Base-by-base conservation (phyloP, 2,113 vertebrate genomes). In the Brienomyrus longianalis region DNA sequence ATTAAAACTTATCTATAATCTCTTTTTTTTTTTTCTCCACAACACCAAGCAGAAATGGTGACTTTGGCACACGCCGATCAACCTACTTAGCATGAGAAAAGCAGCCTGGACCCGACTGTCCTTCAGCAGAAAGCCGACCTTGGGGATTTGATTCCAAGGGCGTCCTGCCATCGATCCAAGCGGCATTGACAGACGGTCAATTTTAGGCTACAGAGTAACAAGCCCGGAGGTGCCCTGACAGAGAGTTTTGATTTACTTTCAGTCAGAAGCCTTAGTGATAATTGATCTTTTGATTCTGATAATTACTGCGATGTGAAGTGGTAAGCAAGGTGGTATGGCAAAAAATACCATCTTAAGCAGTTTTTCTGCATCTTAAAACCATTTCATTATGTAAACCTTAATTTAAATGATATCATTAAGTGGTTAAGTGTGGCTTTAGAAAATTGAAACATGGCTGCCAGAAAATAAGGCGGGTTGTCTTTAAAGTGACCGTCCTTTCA, bases 121-220 rank as follows among this genome's bases (percentile, higher is more conserved):
- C 89, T 62, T 47, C 54, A 39, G 90, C 39, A 84, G 56, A 88
- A 52, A 85, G 35, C 90, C 91, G 89, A 93, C 92, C 92, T 94
- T 95, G 92, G 90, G 89, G 66, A 90, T 91, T 91, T 77, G 10
- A 50, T 90, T 92, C 89, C 93, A 94, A 94, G 94, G 92, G 91
- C 92, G 45, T 50, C 54, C 31, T 56, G 84, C 88, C 89, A 94
- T 94, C 10, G 91, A 95, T 94, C 92, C 88, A 86, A 45, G 48
- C 59, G 51, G 31, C 62, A 90, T 15, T 51, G 10, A 92, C 89
- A 89, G 91, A 88, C 39, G 50, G 90, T 91, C 91, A 87, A 91
- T 92, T 91, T 92, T 90, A 86, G 91, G 91, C 90, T 93, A 84
- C 90, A 39, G 51, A 50, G 90, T 91, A 92, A 93, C 92, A 91